Conservation (phyloP, 2,797 vertebrate species). For the Podarcis lilfordi region DNA sequence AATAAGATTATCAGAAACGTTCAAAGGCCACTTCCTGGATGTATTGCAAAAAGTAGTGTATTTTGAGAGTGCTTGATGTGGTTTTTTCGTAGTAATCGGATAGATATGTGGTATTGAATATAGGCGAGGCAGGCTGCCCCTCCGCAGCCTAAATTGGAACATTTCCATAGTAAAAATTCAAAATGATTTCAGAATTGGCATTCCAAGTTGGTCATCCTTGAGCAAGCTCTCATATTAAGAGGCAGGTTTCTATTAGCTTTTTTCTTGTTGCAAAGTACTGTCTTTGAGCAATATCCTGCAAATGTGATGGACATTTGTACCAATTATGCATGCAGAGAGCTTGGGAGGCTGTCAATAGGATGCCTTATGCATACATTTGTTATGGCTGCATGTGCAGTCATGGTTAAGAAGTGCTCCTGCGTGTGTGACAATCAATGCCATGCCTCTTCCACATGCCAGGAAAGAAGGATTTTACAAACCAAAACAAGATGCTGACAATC, state of each 20-base stretch:
- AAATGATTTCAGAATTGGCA: background rate
- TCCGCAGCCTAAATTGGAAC: background rate
- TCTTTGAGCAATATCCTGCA: background rate
- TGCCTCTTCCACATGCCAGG: background rate
- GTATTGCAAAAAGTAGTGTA: background rate
- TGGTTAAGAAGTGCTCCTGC: background rate
- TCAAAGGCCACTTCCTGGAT: background rate
- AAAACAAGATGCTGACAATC: background rate
- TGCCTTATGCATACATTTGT: background rate
- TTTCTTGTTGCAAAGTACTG: background rate
- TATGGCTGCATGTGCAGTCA: background rate
- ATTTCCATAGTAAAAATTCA: background rate
- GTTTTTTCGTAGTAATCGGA: background rate
- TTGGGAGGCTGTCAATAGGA: background rate
- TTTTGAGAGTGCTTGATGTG: background rate
- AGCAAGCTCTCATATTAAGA: background rate
- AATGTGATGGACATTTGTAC: constrained; percentile 5
- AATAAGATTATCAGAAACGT: background rate
- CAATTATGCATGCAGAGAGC: background rate
- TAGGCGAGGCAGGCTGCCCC: too few relatives aligned
- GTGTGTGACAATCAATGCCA: background rate
- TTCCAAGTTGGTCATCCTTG: background rate
- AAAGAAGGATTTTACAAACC: background rate
- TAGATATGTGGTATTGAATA: background rate
- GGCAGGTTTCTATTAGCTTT: background rate